A percentile compares a stretch with the other conserved stretches of the same genome.
phyloP scores from a whole-genome alignment of 92 coral and sea anemone genomes.

The Paramuricea clavata region DNA sequence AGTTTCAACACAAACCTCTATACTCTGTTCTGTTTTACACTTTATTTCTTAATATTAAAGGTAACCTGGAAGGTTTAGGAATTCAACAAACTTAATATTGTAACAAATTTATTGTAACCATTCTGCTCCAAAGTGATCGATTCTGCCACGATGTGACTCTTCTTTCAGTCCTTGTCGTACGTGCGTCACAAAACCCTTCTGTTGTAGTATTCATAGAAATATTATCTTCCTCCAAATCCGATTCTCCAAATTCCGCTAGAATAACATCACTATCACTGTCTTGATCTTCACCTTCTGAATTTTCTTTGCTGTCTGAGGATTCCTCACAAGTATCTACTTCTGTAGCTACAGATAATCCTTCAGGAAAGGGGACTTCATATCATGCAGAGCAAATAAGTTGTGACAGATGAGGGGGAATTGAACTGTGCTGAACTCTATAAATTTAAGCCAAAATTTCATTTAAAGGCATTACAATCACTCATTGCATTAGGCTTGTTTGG shows the following conservation, averaged over 20 bases:
- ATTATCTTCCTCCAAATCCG: background rate
- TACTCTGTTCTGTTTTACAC: no score
- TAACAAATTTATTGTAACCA: background rate
- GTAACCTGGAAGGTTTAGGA: no score
- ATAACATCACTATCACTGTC: background rate
- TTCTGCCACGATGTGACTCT: background rate
- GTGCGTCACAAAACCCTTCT: background rate
- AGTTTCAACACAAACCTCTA: no score
- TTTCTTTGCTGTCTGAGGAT: background rate
- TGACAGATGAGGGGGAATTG: background rate
- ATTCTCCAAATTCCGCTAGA: background rate
- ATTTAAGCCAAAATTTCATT: constrained; percentile 15
- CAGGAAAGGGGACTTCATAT: constrained; percentile 6
- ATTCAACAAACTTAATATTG: background rate
- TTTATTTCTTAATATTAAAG: no score
- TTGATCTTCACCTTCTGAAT: background rate
- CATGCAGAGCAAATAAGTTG: background rate
- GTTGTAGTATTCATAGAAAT: background rate
- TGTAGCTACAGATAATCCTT: background rate
- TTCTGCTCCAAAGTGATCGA: no score
- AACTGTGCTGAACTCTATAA: constrained; percentile 3
- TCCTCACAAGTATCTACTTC: background rate
- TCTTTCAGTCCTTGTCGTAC: no score
- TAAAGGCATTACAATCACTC: background rate
- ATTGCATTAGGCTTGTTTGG: constrained; percentile 24